Evolutionary conservation across 2,113 vertebrate species (phyloP).

Genomic region (Engraulis encrasicolus): DNA sequence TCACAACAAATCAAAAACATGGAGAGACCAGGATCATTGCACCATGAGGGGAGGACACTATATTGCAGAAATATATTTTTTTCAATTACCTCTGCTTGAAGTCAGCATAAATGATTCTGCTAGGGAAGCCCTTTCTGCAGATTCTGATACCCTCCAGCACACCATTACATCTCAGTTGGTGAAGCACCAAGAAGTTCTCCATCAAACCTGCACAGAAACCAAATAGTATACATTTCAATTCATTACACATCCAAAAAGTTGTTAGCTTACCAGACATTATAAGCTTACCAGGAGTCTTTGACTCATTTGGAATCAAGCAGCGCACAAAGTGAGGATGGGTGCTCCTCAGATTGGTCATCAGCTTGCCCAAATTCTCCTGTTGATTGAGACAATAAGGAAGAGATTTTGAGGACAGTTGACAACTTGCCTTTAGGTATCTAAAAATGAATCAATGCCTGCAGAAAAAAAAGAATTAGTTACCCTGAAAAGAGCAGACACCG

Average conservation of each 20-base stretch:
- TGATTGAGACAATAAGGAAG: not conserved
- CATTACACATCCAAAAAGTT: too few species aligned
- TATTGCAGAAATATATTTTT: too few species aligned
- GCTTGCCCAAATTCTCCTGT: constrained; percentile 91
- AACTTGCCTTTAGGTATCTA: too few species aligned
- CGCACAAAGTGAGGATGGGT: constrained; percentile 94
- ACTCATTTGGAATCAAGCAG: constrained; percentile 93
- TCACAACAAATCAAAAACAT: too few species aligned
- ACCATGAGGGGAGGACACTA: too few species aligned
- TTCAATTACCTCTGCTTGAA: constrained; percentile 83
- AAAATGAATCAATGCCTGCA: too few species aligned
- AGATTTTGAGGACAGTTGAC: too few species aligned
- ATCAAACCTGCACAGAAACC: constrained; percentile 74
- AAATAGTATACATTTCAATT: not conserved
- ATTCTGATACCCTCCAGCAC: constrained; percentile 89
- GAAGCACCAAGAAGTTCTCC: constrained; percentile 88
- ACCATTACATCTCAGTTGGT: constrained; percentile 87
- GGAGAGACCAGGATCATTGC: too few species aligned
- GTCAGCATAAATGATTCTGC: constrained; percentile 86
- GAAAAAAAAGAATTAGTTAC: constrained; percentile 40
- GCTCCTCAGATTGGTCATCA: constrained; percentile 89
- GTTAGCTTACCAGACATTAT: not conserved
- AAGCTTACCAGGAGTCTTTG: constrained; percentile 87
- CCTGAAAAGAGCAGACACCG: constrained; percentile 92
- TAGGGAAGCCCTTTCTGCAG: constrained; percentile 91